Evolutionary conservation across 2,113 vertebrate genomes (phyloP).

Genomic region (rat (Rattus norvegicus)): GRCr8 NC_086020.1:14301001-14301500

Average conservation of each 20-base stretch:
- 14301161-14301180: slow-evolving; percentile 66
- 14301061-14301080: slow-evolving; percentile 70
- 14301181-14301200: slow-evolving; percentile 70
- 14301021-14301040: slow-evolving; percentile 62
- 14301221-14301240: slow-evolving; percentile 76
- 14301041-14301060: slow-evolving; percentile 73
- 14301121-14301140: slow-evolving; percentile 76
- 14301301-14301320: slow-evolving; percentile 55
- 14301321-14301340: slow-evolving; percentile 47
- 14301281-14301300: slow-evolving; percentile 42
- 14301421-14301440: slow-evolving; percentile 79
- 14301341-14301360: slow-evolving; percentile 73
- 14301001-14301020: slow-evolving; percentile 39
- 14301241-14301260: slow-evolving; percentile 68
- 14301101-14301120: slow-evolving; percentile 76
- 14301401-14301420: slow-evolving; percentile 73
- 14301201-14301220: slow-evolving; percentile 68
- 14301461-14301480: slow-evolving; percentile 78
- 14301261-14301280: slow-evolving; percentile 36
- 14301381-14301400: slow-evolving; percentile 67
- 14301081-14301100: slow-evolving; percentile 53
- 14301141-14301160: slow-evolving; percentile 78
- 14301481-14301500: slow-evolving; percentile 76
- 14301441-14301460: slow-evolving; percentile 71
- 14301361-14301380: slow-evolving; percentile 60